Base-by-base conservation (phyloP, 2,888 invertebrate genomes). In the Amphipoea lucens region DNA sequence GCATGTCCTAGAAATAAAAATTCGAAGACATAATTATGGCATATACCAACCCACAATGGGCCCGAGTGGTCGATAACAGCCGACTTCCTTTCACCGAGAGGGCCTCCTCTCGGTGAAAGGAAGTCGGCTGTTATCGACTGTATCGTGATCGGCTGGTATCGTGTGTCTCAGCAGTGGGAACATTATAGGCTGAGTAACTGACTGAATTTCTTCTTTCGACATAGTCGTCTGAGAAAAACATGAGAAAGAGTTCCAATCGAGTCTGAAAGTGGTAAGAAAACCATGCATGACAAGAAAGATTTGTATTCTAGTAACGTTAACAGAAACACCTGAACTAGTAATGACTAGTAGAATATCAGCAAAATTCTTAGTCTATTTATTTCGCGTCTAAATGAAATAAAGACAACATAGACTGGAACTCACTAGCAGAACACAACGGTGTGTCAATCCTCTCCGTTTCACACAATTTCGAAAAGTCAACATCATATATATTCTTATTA, bases 391-490 rank as follows among this genome's bases (percentile, higher is more conserved):
- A 70, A 67, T 90, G 83, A 51, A 86, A 80, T 48, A 88, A 81
- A 65, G 83, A 86, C 4, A 93, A 71, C 73, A 94, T 74, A 17
- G 87, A 87, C 36, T 97, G 95, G 70, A 98, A 97, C 88, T 98
- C 98, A 62, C 97, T 97, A 29, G 98, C 98, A n/a, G 98, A 98
- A 95, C 99, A 99, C 42, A 98, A 95, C 0, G 99, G 99, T 0
- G 99, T 99, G 90, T 98, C 98, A 45, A 99, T 98, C 90, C 98
- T 98, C 72, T 98, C 97, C 0, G 98, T 98, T 91, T 98, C 98
- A 93, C 99, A 98, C 93, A 99, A 98, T 89, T 98, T 98, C 1
- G 98, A 98, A 94, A 99, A 99, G 95, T 99, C 98, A n/a, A 99
- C 98, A 88, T 98, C 97, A 91, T 98, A 98, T 4, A 98, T 97